Conservation (phyloP, 1,140 invertebrate genomes). For the Panulirus ornatus region DNA sequence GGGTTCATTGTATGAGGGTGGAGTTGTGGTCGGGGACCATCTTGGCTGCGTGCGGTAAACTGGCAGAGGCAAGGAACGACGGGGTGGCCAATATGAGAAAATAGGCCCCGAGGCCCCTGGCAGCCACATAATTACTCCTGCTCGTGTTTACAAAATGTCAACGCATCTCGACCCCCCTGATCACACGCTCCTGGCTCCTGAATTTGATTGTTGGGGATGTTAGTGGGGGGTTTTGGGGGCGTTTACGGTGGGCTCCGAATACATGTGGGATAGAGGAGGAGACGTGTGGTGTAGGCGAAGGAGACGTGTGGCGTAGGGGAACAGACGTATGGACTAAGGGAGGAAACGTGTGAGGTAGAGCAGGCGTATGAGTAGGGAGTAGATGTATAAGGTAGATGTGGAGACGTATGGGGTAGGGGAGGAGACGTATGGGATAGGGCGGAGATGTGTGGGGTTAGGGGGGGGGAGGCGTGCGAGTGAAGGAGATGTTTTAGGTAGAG, state of each 20-base stretch:
- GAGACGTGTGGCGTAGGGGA: neutral
- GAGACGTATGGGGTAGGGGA: neutral
- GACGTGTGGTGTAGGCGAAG: neutral
- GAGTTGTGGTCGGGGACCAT: neutral
- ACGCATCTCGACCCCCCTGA: conserved; percentile 57
- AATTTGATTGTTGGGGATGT: conserved; percentile 42
- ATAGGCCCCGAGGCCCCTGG: conserved; percentile 35
- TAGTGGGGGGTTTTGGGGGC: neutral
- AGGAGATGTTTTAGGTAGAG: neutral
- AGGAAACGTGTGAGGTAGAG: neutral
- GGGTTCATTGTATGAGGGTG: neutral
- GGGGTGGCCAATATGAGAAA: conserved; percentile 67
- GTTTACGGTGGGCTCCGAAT: neutral
- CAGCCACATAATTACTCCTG: conserved; percentile 61
- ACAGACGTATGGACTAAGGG: neutral
- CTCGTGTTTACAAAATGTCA: conserved; percentile 70
- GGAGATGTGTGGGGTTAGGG: neutral
- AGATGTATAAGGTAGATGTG: neutral
- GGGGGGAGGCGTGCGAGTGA: neutral
- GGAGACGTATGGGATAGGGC: neutral
- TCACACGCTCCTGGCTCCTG: conserved; percentile 49
- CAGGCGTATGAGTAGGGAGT: neutral
- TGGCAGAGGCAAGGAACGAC: conserved; percentile 8
- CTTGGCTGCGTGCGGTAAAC: conserved; percentile 23
- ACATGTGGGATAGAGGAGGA: conserved; percentile 8